These are phyloP conservation scores for Cryptoblepharus egeriae DNA, from an alignment of 2,797 vertebrate genomes.

Conservation along the genomic window DNA sequence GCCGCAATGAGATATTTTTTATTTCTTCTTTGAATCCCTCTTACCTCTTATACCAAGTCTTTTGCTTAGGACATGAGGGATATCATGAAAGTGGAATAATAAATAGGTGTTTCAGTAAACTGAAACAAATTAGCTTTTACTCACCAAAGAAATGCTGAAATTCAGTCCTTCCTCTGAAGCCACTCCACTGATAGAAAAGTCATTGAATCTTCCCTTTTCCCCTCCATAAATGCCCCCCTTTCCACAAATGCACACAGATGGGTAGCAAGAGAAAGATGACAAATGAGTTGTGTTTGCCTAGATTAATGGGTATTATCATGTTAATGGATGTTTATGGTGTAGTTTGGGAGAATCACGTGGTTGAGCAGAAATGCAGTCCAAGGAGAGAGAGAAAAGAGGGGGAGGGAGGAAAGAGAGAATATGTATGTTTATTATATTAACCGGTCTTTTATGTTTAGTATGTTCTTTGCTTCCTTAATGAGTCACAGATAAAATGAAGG, in stretches of 20 bases:
- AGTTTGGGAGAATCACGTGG: constrained; percentile 74
- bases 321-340: constrained; percentile 81
- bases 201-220: constrained; percentile 67
- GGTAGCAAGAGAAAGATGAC: constrained; percentile 77
- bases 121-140: constrained; percentile 77
- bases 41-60: constrained; percentile 50
- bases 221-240: constrained; percentile 35
- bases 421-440: constrained; percentile 43
- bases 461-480: constrained; percentile 66
- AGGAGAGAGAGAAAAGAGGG: not conserved
- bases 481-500: constrained; percentile 61
- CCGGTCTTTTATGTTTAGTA: constrained; percentile 60
- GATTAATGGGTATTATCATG: constrained; percentile 84
- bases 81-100: constrained; percentile 70
- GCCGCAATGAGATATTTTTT: constrained; percentile 51
- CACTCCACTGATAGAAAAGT: constrained; percentile 77
- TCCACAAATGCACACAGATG: constrained; percentile 71
- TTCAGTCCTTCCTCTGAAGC: constrained; percentile 74
- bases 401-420: not conserved
- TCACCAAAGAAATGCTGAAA: constrained; percentile 72
- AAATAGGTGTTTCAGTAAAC: constrained; percentile 76
- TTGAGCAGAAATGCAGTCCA: constrained; percentile 65
- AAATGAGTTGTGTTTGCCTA: constrained; percentile 81
- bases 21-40: constrained; percentile 48
- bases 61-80: constrained; percentile 69